Base-by-base conservation (phyloP, 2,113 vertebrate genomes). In the Microtus richardsoni region DNA sequence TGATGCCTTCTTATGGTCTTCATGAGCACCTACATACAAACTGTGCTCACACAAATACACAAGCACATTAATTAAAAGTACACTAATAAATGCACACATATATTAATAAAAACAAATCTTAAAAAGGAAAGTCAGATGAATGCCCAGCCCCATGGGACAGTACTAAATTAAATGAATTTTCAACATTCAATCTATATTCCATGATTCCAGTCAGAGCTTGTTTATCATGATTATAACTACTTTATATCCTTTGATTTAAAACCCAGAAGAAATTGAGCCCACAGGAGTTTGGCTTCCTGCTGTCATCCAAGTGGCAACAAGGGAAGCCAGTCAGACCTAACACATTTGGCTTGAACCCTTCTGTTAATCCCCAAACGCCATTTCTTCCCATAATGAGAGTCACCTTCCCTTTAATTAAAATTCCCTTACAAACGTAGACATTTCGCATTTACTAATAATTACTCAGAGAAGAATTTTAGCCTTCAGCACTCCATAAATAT, bases 361-460 rank as follows among this genome's bases (percentile, higher is more conserved):
- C 54, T 86, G 71, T 94, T 86, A 97, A 97, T 97, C 88, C 92
- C 95, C 49, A 87, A 91, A 94, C 1, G 6, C 88, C 41, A 74
- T 91, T 95, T 75, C 88, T 97, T 92, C 90, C 58, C 19, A 64
- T 95, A 95, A 96, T 44, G 88, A 95, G 80, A 94, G 86, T 89
- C 92, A 96, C 97, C 96, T 96, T 96, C 95, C 79, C 93, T 95
- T 97, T 97, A 96, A 97, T 98, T 97, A 97, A 98, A 97, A 96
- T 95, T 93, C 85, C 74, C 90, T 97, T 95, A 95, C 86, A 96
- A 96, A 97, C 89, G 95, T 97, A 96, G 97, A 96, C 97, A 97
- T 98, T 96, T 75, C 10, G 33, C 95, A 96, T 96, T 96, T 96
- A 94, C 97, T 97, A 95, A 96, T 97, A 97, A 97, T 97, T 93